Percentiles rank a stretch among this genome's conserved stretches.
phyloP scores from a whole-genome alignment of 2,113 vertebrate species.

The Perca fluviatilis region DNA sequence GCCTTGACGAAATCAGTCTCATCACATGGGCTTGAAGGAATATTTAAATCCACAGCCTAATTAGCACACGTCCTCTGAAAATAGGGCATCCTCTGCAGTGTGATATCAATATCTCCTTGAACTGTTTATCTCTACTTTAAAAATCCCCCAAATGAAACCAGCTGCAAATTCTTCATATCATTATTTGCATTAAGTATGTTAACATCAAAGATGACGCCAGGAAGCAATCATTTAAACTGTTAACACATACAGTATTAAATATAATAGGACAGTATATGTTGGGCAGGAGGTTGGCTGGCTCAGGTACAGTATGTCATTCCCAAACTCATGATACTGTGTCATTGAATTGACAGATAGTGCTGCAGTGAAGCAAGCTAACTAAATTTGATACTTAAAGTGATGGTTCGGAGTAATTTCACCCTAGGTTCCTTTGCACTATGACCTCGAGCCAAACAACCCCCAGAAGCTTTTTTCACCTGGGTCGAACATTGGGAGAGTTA shows the following conservation, averaged over 20 bases:
- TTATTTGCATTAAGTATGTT: slow-evolving; percentile 13
- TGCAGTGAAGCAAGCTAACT: neutral
- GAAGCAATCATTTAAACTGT: neutral
- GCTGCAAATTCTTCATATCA: slow-evolving; percentile 2
- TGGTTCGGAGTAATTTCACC: too few relatives aligned
- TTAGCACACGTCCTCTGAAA: slow-evolving; percentile 67
- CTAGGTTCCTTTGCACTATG: too few relatives aligned
- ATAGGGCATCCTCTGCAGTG: slow-evolving; percentile 53
- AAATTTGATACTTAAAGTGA: neutral
- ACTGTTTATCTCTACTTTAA: slow-evolving; percentile 47
- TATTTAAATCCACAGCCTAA: slow-evolving; percentile 58
- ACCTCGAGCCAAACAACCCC: too few relatives aligned
- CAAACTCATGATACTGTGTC: neutral
- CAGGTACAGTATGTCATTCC: neutral
- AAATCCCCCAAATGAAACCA: slow-evolving; percentile 30
- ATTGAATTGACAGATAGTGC: neutral
- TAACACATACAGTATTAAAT: neutral
- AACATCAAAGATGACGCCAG: neutral
- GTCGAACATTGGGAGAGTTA: too few relatives aligned
- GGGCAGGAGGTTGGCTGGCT: neutral
- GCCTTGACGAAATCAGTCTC: slow-evolving; percentile 37
- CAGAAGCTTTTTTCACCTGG: too few relatives aligned
- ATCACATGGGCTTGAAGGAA: slow-evolving; percentile 36
- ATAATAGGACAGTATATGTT: neutral
- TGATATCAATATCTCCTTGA: slow-evolving; percentile 52